Base-by-base conservation (phyloP, 2,797 vertebrate genomes). In the Typhlichthys eigenmanni region DNA sequence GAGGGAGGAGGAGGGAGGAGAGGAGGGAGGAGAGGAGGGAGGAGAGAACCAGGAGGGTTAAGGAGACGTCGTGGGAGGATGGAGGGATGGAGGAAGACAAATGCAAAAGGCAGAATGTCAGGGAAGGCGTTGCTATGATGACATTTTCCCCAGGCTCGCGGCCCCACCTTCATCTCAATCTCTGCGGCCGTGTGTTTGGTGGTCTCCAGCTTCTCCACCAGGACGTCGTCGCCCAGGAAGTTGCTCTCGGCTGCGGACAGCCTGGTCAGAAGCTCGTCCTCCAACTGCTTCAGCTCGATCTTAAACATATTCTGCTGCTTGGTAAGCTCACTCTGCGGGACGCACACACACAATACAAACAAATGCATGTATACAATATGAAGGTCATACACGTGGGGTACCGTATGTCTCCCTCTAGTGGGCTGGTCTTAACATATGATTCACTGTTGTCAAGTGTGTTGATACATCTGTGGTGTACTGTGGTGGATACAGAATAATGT, bases 301-400 rank as follows among this genome's bases (percentile, higher is more conserved):
- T 94, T 93, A 84, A 95, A 95, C 73, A 92, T 87, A 79, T 95
- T 94, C 91, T 93, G 92, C 82, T 95, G 92, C 83, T 92, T 93
- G 74, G 90, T 88, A 65, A 94, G 79, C 57, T 93, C 90, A 76
- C 89, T 90, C 89, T 94, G 85, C 7, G 64, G 58, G 49, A 64
- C 46, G 43, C 29, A 24, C 17, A 46, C 47, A 53, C 3, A 19
- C 8, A 29, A 29, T 29, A 29, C 4, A 29, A 29, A 29, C 24
- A 29, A 29, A 4, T 29, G 24, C 24, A 29, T 29, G 24, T 4
- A 29, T 29, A 29, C 4, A 29, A 4, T 29, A 29, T 7, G 8
- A 12, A 64, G 2, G 16, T 34, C 13, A 38, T 10, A 24, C 7
- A 8, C 2, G n/a, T 43, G 24, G 24, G 3, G 24, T 29, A 1